These are phyloP conservation scores for Chloroceryle amazona DNA, from an alignment of 2,797 vertebrate species.

Conservation along the genomic window DNA sequence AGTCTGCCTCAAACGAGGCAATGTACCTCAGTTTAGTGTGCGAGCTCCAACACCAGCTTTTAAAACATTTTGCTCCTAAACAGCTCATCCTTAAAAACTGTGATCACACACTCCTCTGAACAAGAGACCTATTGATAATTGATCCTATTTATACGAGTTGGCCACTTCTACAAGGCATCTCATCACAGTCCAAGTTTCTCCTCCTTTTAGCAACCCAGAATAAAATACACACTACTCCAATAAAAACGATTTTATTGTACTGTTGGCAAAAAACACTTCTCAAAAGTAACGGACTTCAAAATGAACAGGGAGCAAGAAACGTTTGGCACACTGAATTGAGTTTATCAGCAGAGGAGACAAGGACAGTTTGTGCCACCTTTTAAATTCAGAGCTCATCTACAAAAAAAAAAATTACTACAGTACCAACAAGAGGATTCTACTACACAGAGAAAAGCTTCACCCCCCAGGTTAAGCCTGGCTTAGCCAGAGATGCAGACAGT, in stretches of 20 bases:
- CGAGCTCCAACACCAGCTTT: neutral
- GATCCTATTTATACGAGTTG: neutral
- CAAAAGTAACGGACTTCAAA: neutral
- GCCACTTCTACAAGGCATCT: neutral
- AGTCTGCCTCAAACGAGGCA: accelerated
- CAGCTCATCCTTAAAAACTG: neutral
- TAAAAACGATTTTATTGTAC: neutral
- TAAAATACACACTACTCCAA: neutral
- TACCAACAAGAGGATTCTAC: neutral
- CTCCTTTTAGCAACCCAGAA: neutral
- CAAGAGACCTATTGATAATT: neutral
- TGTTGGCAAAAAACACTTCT: neutral
- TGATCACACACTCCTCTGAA: neutral
- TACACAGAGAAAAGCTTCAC: neutral
- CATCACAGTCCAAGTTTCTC: accelerated
- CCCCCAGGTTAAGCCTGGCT: neutral
- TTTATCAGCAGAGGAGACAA: neutral
- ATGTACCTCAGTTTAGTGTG: neutral
- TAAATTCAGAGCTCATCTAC: neutral
- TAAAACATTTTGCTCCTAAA: neutral
- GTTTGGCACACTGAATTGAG: neutral
- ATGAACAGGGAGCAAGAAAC: neutral
- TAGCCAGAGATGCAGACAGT: neutral
- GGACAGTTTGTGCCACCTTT: neutral
- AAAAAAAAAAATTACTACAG: neutral